Conservation (phyloP, 2,888 invertebrate species). For the Linnaemya tessellans region DNA sequence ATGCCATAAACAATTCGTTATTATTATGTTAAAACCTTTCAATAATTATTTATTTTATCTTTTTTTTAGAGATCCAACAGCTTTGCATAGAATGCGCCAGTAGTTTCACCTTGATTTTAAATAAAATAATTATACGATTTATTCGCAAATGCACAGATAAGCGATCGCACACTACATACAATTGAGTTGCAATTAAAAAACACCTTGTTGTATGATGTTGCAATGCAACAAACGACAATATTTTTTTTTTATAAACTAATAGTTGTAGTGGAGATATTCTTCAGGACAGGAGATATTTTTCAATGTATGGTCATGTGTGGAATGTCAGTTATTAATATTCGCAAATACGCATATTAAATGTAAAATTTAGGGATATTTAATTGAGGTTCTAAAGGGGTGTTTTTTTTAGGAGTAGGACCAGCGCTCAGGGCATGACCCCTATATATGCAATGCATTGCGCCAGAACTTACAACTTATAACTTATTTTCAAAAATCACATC, state of each 20-base stretch:
- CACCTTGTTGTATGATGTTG: constrained; percentile 34
- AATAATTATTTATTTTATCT: constrained; percentile 11
- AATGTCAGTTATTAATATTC: no score
- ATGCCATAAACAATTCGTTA: constrained; percentile 25
- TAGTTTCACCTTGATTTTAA: constrained; percentile 40
- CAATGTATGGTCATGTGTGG: no score
- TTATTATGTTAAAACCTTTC: constrained; percentile 16
- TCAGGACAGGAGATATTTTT: neutral
- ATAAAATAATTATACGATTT: constrained; percentile 28
- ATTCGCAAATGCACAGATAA: constrained; percentile 14
- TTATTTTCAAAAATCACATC: no score
- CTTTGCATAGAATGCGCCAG: constrained; percentile 9
- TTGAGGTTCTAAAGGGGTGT: no score
- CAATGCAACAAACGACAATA: constrained; percentile 16
- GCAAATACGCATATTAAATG: no score
- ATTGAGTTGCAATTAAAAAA: constrained; percentile 47
- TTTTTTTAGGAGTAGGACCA: no score
- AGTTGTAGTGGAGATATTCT: constrained; percentile 23
- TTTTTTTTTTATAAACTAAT: constrained; percentile 1
- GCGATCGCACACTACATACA: constrained; percentile 16
- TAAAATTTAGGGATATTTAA: no score
- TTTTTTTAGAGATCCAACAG: neutral
- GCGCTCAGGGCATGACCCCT: no score
- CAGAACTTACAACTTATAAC: no score
- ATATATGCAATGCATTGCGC: no score